Evolutionary conservation across 2,888 invertebrate species (phyloP).

Genomic region (Xestia xanthographa): DNA sequence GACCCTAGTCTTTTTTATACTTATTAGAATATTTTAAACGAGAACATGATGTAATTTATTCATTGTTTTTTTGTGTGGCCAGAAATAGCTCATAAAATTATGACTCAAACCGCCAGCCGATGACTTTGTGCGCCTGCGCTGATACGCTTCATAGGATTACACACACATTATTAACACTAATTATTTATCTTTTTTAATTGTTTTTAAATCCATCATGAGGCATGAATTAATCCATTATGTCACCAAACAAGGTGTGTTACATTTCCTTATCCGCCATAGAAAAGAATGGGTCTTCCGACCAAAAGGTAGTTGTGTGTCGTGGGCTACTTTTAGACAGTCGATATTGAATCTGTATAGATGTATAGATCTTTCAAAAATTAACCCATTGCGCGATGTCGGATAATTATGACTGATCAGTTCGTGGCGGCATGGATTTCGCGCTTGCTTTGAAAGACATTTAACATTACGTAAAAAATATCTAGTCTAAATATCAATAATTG

Average conservation of each 20-base stretch:
- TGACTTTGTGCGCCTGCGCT: neutral
- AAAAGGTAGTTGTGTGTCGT: neutral
- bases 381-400: neutral
- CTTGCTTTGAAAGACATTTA: neutral
- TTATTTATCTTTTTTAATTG: too few relatives aligned
- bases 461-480: neutral
- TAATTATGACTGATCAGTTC: neutral
- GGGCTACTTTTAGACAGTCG: neutral
- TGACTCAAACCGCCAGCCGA: neutral
- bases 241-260: neutral
- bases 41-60: conserved; percentile 15
- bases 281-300: neutral
- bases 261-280: neutral
- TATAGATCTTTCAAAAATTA: neutral
- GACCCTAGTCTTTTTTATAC: neutral
- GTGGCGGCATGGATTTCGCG: neutral
- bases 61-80: neutral
- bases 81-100: conserved; percentile 19
- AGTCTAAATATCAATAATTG: neutral
- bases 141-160: neutral
- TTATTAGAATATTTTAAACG: conserved; percentile 6
- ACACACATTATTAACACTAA: too few relatives aligned
- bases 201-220: too few relatives aligned
- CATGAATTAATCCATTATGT: too few relatives aligned
- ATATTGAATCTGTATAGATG: neutral